Evolutionary conservation across 2,797 vertebrate genomes (phyloP), one percentile per base, ranked within the genome.

Genomic region (Alcedo quadribrachys): DNA sequence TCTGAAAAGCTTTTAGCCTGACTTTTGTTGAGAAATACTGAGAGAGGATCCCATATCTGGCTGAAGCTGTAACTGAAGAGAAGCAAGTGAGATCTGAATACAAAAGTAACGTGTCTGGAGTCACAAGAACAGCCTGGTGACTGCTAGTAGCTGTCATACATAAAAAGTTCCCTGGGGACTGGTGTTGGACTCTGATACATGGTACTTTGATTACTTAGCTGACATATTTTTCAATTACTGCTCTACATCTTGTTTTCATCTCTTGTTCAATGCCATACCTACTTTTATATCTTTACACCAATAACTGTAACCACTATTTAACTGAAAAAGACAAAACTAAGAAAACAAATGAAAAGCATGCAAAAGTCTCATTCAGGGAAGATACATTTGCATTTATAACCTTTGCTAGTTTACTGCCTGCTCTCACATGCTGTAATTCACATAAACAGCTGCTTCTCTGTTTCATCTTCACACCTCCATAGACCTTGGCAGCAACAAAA

Each of bases 81-180:
- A 87, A 89, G 11, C 33, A 90, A 95, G 63, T 18, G 11, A 94
- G 93, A 93, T 87, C 89, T 83, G 84, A 94, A 91, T 35, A 19
- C 48, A 7, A 53, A 90, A 94, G 79, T 81, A 87, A 87, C 75
- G 14, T 69, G 79, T 37, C 55, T 48, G 42, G 62, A 92, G 84
- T 61, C 78, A 89, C 73, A 68, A 65, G 68, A 17, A 70, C 78
- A 57, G 42, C 70, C 65, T 55, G 43, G 61, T 28, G 73, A 54
- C 76, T 85, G 62, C 70, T 30, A 14, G 66, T 40, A 73, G 86
- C 53, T 79, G 71, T 57, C 78, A 90, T 3, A 10, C 24, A 85
- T n/a, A 94, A 62, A 54, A 81, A n/a, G 45, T 54, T 68, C 40
- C 30, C 65, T 62, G 51, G 70, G 74, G 33, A 53, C 42, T 54